Evolutionary conservation across 1,140 invertebrate species (phyloP).

Genomic region (Drosophila insularis): DNA sequence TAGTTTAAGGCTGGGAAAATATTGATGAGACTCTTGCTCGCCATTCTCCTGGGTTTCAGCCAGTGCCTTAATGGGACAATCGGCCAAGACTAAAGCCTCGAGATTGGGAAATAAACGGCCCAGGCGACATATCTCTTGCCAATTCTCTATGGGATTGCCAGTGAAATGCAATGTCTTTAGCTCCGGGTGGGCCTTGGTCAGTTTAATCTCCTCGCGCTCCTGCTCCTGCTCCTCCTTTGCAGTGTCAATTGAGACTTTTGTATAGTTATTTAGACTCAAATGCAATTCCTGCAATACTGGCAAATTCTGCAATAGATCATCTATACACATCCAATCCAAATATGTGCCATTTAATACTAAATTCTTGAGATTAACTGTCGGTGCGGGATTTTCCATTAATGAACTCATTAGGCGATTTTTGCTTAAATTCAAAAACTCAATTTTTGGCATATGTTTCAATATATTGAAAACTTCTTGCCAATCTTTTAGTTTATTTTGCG

Average conservation of each 20-base stretch:
- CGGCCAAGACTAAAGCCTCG: slow-evolving; percentile 92
- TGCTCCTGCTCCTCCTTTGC: slow-evolving; percentile 84
- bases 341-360: slow-evolving; percentile 94
- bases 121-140: slow-evolving; percentile 92
- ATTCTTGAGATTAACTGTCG: slow-evolving; percentile 86
- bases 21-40: slow-evolving; percentile 81
- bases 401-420: slow-evolving; percentile 91
- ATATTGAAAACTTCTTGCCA: slow-evolving; percentile 95
- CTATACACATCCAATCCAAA: slow-evolving; percentile 92
- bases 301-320: slow-evolving; percentile 88
- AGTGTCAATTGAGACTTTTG: slow-evolving; percentile 84
- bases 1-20: slow-evolving; percentile 86
- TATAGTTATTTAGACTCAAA: slow-evolving; percentile 93
- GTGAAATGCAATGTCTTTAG: slow-evolving; percentile 91
- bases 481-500: slow-evolving; percentile 92
- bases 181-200: slow-evolving; percentile 84
- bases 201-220: slow-evolving; percentile 34
- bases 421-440: slow-evolving; percentile 95
- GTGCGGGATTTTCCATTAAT: slow-evolving; percentile 82
- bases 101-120: slow-evolving; percentile 92
- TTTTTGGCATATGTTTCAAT: slow-evolving; percentile 91
- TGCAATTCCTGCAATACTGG: slow-evolving; percentile 94
- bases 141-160: slow-evolving; percentile 91
- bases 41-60: slow-evolving; percentile 36
- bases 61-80: slow-evolving; percentile 86